Base-by-base conservation (phyloP, 2,113 vertebrate species). In the Meleagris gallopavo region DNA sequence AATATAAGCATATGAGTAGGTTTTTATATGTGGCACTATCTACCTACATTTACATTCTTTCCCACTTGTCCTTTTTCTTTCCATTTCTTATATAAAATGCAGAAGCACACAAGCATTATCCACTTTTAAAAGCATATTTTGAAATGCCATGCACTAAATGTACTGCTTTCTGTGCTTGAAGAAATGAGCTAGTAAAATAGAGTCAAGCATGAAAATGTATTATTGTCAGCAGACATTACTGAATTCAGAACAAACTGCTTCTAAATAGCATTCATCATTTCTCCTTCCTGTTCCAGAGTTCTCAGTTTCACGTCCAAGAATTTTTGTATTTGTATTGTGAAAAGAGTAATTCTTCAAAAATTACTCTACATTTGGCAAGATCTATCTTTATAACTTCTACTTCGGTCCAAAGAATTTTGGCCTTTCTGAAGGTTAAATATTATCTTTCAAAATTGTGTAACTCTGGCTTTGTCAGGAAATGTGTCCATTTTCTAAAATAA, bases 391-490 rank as follows among this genome's bases (percentile, higher is more conserved):
- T 75, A 73, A 66, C 93, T 95, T 95, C 38, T 92, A 74, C 38
- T 19, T 95, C 78, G 92, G 71, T 65, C 57, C 71, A 95, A 91
- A 90, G 79, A 92, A 87, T 94, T 95, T 93, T 96, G 96, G 78
- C 86, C 66, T 97, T 94, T 96, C 40, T 52, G 74, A 95, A 97
- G 84, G 80, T 86, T 88, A 80, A 90, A 92, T 96, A 94, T 96
- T 96, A 97, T 94, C 78, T 94, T 95, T 91, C 46, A 76, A 94
- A 96, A 87, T 83, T 88, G 92, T 94, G 86, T 92, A 96, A 83
- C 61, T 86, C 58, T 80, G 38, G 8, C 61, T 92, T 64, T 74
- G 61, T 94, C 64, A 67, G 94, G 92, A 96, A 96, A 81, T 83
- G 36, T n/a, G 36, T 93, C 12, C 2, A 9, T 96, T 95, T 91